Evolutionary conservation across 2,113 vertebrate species (phyloP), one percentile per base, ranked within the genome.

Genomic region (Aramus guarauna): DNA sequence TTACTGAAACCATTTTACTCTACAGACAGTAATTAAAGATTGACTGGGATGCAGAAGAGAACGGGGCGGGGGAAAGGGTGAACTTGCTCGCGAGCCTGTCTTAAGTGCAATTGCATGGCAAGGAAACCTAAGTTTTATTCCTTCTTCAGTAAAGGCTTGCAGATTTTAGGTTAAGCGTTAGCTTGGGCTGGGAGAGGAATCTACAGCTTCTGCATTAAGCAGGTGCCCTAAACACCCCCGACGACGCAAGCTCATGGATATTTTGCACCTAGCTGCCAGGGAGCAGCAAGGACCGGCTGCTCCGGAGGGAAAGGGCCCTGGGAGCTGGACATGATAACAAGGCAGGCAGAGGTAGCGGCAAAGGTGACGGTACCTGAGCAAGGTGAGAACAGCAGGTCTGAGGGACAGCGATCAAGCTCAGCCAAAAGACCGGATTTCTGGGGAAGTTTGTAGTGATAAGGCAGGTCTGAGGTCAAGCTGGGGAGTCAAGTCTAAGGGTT

Each of bases 131-230:
- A 21, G 6, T 48, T 90, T 68, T 71, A 60, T 60, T 88, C 23
- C 34, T 43, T 64, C 14, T 80, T 82, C 32, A 23, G 15, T 56
- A 69, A 43, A 90, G 5, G 9, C 20, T 52, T 88, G 27, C 21
- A 53, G 41, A 66, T 69, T 90, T 73, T 76, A 56, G 36, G 14
- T 68, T 56, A 81, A 87, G 9, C 0, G 0, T 52, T 74, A 63
- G 2, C 12, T 75, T 24, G 29, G 15, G 6, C 16, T 81, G 12
- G 30, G 39, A 92, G 56, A 78, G 10, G 15, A 85, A 71, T n/a
- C 29, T 0, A 0, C 47, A 58, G 9, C 11, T 37, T 87, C 0
- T 0, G 11, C 13, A 9, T 18, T 27, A n/a, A 74, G 24, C 20
- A 12, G 3, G 68, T 74, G 37, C 11, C 47, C 21, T 13, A 62